Evolutionary conservation across 2,888 invertebrate species (phyloP).

Genomic region (Aproaerema taeniolella): DNA sequence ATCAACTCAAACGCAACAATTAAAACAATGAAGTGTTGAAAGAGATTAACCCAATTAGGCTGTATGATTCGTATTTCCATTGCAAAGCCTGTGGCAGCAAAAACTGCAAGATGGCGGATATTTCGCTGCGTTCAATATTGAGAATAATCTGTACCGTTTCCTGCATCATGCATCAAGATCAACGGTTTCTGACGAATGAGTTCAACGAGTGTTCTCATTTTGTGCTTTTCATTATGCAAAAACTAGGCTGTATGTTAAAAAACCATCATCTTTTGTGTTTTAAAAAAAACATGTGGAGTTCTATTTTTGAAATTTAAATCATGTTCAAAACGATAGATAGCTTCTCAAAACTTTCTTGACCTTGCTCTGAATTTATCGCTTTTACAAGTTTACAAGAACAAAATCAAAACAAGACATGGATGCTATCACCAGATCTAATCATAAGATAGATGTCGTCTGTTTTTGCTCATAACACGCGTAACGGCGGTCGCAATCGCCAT

Average conservation of each 20-base stretch:
- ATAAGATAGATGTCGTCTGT: conserved; percentile 12
- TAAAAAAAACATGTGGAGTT: too few species aligned
- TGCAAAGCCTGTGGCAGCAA: not conserved
- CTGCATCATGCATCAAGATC: not conserved
- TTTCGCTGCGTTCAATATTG: not conserved
- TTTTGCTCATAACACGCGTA: conserved; percentile 33
- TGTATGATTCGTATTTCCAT: not conserved
- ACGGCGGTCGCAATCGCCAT: conserved; percentile 22
- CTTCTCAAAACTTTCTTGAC: too few species aligned
- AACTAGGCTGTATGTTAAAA: too few species aligned
- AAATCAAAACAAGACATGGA: too few species aligned
- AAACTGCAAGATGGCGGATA: not conserved
- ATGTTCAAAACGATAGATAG: too few species aligned
- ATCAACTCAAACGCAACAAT: not conserved
- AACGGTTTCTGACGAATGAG: conserved; percentile 1
- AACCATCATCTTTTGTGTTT: too few species aligned
- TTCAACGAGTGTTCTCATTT: not conserved
- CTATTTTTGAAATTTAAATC: too few species aligned
- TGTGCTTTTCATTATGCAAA: too few species aligned
- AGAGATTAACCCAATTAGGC: not conserved
- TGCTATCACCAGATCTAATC: too few species aligned
- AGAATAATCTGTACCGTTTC: not conserved
- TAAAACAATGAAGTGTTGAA: not conserved
- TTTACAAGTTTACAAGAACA: too few species aligned
- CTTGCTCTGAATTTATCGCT: too few species aligned